Base-by-base conservation (phyloP, 2,888 invertebrate species). In the Brenthis ino region DNA sequence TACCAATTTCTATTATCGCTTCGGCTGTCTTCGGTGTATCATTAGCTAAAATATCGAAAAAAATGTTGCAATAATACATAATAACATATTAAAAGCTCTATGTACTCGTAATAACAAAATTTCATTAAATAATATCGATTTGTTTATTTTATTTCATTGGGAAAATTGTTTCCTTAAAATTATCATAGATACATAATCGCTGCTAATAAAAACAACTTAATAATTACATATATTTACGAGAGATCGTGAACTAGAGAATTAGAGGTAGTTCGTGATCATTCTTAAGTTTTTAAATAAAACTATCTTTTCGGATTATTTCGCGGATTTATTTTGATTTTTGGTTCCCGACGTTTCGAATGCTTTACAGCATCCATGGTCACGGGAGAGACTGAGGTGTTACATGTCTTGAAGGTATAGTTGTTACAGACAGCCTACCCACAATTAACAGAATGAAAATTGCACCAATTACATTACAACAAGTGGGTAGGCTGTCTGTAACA, bases 1-100 rank as follows among this genome's bases (percentile, higher is more conserved):
- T 81, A 6, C 94, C 94, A 57, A 94, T 93, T 74, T 94, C 86
- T 61, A 94, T 84, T 8, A 94, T 86, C 0, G 94, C 94, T 73
- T 93, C 92, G 0, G 93, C 93, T 61, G 86, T 89, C 73, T 91
- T 93, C 1, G 80, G 76, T 13, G 82, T 82, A 74, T 88, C 88
- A 58, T 85, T 80, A 55, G 93, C 94, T 94, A 75, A 61, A 80
- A 77, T 72, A 70, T 33, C 64, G 56, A 57, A 28, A 51, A 57
- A 67, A 13, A 13, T 13, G 2, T 48, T 43, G 3, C 4, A 47
- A 12, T 48, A 6, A 24, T 20, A 47, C 20, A 6, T 58, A 14
- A 12, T 6, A 56, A 16, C 11, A 51, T 51, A 16, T 51, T 20
- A 3, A 11, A 20, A 20, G 8, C 14, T 33, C 20, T 54, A 54